These are phyloP conservation scores for Campylomormyrus tamandua DNA, from an alignment of 2,113 vertebrate species.

Conservation along the genomic window DNA sequence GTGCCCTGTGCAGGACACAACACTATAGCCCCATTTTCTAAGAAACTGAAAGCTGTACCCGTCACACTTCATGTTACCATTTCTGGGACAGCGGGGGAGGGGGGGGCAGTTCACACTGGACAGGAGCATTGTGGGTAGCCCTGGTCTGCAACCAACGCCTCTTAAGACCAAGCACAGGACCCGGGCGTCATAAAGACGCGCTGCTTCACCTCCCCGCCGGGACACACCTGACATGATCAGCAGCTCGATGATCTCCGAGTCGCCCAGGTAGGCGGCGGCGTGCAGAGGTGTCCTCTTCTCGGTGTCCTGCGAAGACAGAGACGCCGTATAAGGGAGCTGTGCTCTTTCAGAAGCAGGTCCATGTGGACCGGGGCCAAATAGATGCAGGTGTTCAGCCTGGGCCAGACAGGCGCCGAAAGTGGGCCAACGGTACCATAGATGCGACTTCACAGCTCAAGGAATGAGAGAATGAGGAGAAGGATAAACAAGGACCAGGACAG, in stretches of 20 bases:
- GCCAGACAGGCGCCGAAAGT: background rate
- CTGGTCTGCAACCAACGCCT: background rate
- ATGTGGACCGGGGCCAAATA: background rate
- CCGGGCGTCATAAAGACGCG: background rate
- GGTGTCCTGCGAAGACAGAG: constrained; percentile 74
- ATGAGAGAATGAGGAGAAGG: background rate
- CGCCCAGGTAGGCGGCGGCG: constrained; percentile 95
- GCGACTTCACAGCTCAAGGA: background rate
- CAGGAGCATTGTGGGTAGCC: background rate
- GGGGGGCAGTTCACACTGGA: background rate
- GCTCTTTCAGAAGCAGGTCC: background rate
- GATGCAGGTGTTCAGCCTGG: background rate
- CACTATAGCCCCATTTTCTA: background rate
- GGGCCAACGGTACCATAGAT: background rate
- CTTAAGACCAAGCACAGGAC: background rate
- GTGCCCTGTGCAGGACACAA: background rate
- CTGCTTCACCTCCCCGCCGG: background rate
- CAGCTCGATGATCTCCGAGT: constrained; percentile 96
- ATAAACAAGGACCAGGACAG: background rate
- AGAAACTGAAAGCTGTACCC: background rate
- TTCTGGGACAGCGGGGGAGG: background rate
- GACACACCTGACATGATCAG: constrained; percentile 91
- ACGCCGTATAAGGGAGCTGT: background rate
- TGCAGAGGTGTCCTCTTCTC: constrained; percentile 97
- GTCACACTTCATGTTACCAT: background rate